phyloP scores from a whole-genome alignment of 2,113 vertebrate genomes.

The Terrapene triunguis region DNA sequence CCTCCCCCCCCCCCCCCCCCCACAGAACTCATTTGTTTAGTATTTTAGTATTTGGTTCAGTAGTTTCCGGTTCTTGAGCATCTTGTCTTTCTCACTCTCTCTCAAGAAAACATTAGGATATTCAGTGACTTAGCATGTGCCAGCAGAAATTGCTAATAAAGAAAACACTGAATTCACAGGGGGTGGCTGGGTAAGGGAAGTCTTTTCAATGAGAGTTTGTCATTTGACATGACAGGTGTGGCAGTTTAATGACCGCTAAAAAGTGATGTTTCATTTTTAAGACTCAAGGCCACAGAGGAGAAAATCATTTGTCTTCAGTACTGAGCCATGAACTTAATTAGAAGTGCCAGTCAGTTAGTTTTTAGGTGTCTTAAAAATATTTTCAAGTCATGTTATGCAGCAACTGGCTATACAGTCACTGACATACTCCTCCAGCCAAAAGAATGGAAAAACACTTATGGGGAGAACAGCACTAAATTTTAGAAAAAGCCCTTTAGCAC shows the following conservation, averaged over 20 bases:
- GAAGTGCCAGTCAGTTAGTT: not conserved
- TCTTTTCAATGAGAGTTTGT: not conserved
- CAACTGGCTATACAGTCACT: not conserved
- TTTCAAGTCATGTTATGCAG: not conserved
- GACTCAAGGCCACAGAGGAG: not conserved
- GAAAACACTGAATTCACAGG: not conserved
- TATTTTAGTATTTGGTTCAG: not conserved
- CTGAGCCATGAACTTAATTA: not conserved
- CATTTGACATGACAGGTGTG: not conserved
- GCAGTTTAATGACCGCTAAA: not conserved
- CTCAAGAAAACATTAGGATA: not conserved
- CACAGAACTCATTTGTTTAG: not conserved
- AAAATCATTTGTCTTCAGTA: not conserved
- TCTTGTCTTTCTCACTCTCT: not conserved
- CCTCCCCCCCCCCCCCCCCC: not conserved
- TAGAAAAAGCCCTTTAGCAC: not conserved
- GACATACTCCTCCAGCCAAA: not conserved
- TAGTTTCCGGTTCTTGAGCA: not conserved
- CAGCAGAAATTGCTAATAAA: not conserved
- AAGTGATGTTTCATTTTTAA: not conserved
- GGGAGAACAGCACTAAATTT: not conserved
- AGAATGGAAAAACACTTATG: not conserved
- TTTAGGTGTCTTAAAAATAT: not conserved
- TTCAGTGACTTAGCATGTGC: not conserved
- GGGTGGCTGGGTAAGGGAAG: not conserved